These are phyloP conservation scores for Drosophila paucipuncta DNA, from an alignment of 2,888 invertebrate species.

Conservation along the genomic window DNA sequence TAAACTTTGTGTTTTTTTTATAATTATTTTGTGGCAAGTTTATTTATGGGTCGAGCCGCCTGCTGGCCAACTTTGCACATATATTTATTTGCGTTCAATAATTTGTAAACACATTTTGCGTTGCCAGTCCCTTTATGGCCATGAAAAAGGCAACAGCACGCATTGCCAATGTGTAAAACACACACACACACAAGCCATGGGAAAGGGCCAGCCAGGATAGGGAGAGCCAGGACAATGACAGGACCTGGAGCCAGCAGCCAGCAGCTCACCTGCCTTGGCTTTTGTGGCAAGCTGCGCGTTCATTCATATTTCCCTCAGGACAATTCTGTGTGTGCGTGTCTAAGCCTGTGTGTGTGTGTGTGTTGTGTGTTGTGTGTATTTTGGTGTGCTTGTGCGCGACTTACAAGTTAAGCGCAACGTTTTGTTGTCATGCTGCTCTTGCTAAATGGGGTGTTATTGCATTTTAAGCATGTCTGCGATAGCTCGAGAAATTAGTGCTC, in stretches of 20 bases:
- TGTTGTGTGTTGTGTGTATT: conserved; percentile 22
- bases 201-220: neutral
- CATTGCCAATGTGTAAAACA: conserved; percentile 28
- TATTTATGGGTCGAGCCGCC: conserved; percentile 60
- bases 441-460: conserved; percentile 57
- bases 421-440: conserved; percentile 48
- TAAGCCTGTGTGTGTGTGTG: conserved; percentile 19
- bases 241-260: conserved; percentile 26
- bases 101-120: conserved; percentile 74
- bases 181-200: neutral
- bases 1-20: conserved; percentile 27
- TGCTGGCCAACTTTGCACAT: conserved; percentile 44
- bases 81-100: conserved; percentile 74
- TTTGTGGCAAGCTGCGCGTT: conserved; percentile 53
- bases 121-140: conserved; percentile 73
- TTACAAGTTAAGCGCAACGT: conserved; percentile 45
- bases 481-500: conserved; percentile 1
- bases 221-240: conserved; percentile 41
- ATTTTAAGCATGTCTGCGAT: conserved; percentile 38
- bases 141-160: conserved; percentile 63
- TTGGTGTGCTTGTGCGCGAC: conserved; percentile 5
- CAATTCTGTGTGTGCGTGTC: conserved; percentile 45
- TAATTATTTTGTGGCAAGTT: conserved; percentile 76
- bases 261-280: conserved; percentile 55
- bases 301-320: conserved; percentile 79